phyloP scores from a whole-genome alignment of 2,113 vertebrate genomes.

The Elaphurus davidianus region DNA sequence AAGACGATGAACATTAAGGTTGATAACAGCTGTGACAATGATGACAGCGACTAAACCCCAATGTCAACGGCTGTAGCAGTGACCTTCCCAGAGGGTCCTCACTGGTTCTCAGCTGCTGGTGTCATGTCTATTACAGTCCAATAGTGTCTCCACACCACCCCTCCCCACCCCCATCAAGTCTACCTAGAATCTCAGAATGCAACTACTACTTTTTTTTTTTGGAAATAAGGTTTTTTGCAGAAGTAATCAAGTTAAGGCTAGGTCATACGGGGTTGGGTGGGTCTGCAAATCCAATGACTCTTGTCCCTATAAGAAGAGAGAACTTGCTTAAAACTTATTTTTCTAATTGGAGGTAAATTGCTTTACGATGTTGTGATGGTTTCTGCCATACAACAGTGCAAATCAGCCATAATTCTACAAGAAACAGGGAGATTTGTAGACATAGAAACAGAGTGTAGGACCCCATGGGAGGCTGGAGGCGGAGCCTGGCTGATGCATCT shows the following conservation, averaged over 20 bases:
- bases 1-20: accelerated
- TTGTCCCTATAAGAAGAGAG: not conserved
- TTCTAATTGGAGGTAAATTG: not conserved
- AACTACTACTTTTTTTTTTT: not conserved
- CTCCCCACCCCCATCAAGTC: accelerated
- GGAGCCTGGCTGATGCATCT: not conserved
- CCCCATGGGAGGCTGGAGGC: not conserved
- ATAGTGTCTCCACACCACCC: accelerated
- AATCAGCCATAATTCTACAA: not conserved
- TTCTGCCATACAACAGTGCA: not conserved
- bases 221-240: not conserved
- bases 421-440: not conserved
- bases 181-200: not conserved
- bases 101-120: accelerated
- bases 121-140: accelerated
- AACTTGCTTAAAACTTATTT: not conserved
- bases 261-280: not conserved
- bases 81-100: not conserved
- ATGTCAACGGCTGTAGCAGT: accelerated
- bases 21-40: accelerated
- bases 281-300: not conserved
- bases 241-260: not conserved
- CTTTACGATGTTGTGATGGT: not conserved
- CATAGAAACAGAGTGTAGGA: not conserved
- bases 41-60: accelerated